Percentiles rank a stretch among this genome's conserved stretches.
phyloP scores from a whole-genome alignment of 1,140 invertebrate genomes.

The Musca domestica region DNA sequence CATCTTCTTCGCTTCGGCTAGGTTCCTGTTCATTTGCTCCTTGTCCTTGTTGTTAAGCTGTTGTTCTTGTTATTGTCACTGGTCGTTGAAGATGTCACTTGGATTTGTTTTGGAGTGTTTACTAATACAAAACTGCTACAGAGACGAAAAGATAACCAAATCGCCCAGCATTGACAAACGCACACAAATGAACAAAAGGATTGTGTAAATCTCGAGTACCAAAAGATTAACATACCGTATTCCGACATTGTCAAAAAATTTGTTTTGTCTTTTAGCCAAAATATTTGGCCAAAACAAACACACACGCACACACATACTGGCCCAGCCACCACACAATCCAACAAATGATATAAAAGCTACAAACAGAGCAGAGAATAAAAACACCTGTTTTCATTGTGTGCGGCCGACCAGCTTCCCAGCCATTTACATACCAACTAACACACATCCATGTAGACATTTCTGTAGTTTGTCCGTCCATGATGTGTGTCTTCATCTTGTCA shows the following conservation, averaged over 20 bases:
- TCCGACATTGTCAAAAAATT: too few relatives aligned
- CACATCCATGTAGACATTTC: too few relatives aligned
- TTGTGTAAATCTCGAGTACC: slow-evolving; percentile 15
- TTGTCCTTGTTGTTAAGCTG: not conserved
- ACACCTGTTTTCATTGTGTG: too few relatives aligned
- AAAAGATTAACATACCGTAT: slow-evolving; percentile 11
- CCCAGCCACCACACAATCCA: not conserved
- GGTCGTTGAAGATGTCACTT: slow-evolving; percentile 11
- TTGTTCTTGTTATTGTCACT: not conserved
- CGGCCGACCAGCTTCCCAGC: too few relatives aligned
- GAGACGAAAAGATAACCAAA: too few relatives aligned
- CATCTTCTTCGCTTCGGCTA: too few relatives aligned
- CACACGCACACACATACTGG: too few relatives aligned
- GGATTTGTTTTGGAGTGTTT: slow-evolving; percentile 17
- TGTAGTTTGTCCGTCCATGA: too few relatives aligned
- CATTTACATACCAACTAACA: too few relatives aligned
- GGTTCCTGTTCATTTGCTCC: not conserved
- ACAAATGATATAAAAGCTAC: not conserved
- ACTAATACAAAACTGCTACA: slow-evolving; percentile 5
- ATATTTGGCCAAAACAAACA: not conserved
- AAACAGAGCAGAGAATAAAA: not conserved
- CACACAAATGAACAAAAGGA: slow-evolving; percentile 12
- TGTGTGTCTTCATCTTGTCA: too few relatives aligned
- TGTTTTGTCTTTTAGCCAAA: too few relatives aligned
- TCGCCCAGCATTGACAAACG: not conserved